Evolutionary conservation across 2,888 invertebrate species (phyloP).

Genomic region (Pyralis farinalis): DNA sequence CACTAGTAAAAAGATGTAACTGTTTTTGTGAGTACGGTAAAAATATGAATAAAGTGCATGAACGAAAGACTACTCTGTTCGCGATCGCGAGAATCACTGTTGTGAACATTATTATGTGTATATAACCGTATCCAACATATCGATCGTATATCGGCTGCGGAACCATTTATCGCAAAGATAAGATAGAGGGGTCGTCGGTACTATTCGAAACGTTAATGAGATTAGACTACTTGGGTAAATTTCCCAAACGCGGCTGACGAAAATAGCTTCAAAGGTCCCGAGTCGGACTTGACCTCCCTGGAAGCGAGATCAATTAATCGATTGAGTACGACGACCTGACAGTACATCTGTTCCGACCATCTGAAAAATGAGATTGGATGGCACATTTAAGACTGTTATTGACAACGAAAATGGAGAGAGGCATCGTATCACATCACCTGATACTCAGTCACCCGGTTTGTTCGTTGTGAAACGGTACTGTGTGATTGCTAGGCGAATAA

Average conservation of each 20-base stretch:
- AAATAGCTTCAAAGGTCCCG: slow-evolving; percentile 3
- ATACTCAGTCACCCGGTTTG: slow-evolving; percentile 35
- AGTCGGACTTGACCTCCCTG: slow-evolving; percentile 14
- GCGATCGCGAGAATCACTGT: slow-evolving; percentile 66
- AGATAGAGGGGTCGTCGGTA: slow-evolving; percentile 45
- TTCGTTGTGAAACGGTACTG: slow-evolving; percentile 38
- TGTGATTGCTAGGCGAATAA: slow-evolving; percentile 39
- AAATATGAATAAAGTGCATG: slow-evolving; percentile 31
- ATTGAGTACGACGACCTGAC: slow-evolving; percentile 39
- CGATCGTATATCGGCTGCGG: slow-evolving; percentile 67
- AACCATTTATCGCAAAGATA: slow-evolving; percentile 73
- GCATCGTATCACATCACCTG: slow-evolving; percentile 41
- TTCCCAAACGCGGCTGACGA: slow-evolving; percentile 22
- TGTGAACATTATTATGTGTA: slow-evolving; percentile 47
- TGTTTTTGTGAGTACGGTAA: slow-evolving; percentile 1
- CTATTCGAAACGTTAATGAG: slow-evolving; percentile 34
- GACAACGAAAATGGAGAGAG: slow-evolving; percentile 39
- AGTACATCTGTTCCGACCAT: slow-evolving; percentile 19
- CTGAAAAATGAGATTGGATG: slow-evolving; percentile 20
- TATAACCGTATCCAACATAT: slow-evolving; percentile 54
- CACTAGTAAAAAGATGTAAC: slow-evolving; percentile 1
- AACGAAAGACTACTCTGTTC: slow-evolving; percentile 41
- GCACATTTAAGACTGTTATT: slow-evolving; percentile 34
- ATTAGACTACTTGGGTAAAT: slow-evolving; percentile 32
- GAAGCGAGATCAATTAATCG: slow-evolving; percentile 23